These are phyloP conservation scores for Anthophora plumipes DNA, from an alignment of 2,888 invertebrate genomes.

Conservation along the genomic window DNA sequence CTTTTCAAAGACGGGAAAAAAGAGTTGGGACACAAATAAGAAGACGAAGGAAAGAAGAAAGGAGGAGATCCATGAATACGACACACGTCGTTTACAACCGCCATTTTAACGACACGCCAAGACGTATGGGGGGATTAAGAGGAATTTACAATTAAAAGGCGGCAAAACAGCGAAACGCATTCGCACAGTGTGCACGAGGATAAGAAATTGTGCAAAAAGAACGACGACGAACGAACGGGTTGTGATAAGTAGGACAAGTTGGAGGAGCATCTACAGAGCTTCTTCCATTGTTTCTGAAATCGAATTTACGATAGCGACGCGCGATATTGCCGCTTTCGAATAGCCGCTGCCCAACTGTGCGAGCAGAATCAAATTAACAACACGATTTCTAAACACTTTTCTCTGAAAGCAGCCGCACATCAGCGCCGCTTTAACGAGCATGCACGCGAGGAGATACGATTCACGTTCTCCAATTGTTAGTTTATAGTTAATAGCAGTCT, in stretches of 20 bases:
- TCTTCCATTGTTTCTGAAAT: constrained; percentile 53
- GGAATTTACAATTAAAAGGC: constrained; percentile 36
- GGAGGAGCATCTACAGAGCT: constrained; percentile 23
- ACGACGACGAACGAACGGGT: background rate
- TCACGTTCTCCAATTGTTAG: background rate
- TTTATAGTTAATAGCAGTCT: no score
- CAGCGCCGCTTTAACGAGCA: constrained; percentile 29
- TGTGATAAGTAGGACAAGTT: constrained; percentile 25
- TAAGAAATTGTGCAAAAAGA: background rate
- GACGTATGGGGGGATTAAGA: constrained; percentile 19
- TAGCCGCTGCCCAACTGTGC: constrained; percentile 60
- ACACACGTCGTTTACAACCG: background rate
- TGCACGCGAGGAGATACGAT: constrained; percentile 16
- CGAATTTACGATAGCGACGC: constrained; percentile 47
- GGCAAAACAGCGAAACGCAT: background rate
- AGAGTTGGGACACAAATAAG: background rate
- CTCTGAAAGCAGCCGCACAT: constrained; percentile 18
- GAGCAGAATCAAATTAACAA: constrained; percentile 64
- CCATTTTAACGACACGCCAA: constrained; percentile 9
- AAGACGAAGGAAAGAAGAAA: background rate
- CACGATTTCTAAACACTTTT: constrained; percentile 65
- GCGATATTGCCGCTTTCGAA: constrained; percentile 63
- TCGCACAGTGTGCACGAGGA: background rate
- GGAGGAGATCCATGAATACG: background rate
- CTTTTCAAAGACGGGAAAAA: background rate